A percentile compares a stretch with the other conserved stretches of the same genome.
These are phyloP conservation scores for Biston betularia DNA, from an alignment of 2,888 invertebrate genomes.

Conservation along the genomic window DNA sequence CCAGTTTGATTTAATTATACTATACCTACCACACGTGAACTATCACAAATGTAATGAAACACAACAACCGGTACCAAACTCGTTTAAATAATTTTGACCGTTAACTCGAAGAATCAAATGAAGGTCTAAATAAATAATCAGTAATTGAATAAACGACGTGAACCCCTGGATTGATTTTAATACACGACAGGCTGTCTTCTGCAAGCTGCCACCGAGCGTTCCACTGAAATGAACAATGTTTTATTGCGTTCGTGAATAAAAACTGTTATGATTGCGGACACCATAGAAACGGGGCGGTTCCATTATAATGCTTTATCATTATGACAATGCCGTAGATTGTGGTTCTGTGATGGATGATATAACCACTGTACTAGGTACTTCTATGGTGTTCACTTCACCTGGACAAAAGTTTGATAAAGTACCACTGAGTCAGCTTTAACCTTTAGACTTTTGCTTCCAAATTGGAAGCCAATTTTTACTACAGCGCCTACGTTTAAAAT, in stretches of 20 bases:
- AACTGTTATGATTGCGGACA: slow-evolving; percentile 68
- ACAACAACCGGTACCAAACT: not conserved
- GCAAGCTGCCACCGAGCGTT: slow-evolving; percentile 21
- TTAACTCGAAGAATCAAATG: not conserved
- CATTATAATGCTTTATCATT: slow-evolving; percentile 55
- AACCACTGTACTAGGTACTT: slow-evolving; percentile 7
- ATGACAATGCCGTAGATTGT: slow-evolving; percentile 49
- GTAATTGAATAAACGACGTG: not conserved
- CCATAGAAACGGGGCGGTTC: slow-evolving; percentile 70
- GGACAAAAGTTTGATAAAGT: not conserved
- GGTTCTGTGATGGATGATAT: slow-evolving; percentile 26
- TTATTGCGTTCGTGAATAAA: slow-evolving; percentile 47
- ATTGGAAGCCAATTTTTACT: not conserved
- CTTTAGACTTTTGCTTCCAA: not conserved
- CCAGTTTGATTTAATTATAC: slow-evolving; percentile 78
- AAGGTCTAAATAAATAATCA: not conserved
- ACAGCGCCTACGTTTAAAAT: not conserved
- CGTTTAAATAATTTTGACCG: slow-evolving; percentile 4
- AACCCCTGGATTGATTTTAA: not conserved
- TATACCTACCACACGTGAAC: slow-evolving; percentile 35
- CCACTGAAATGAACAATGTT: slow-evolving; percentile 39
- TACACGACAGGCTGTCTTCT: not conserved
- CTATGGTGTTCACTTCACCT: slow-evolving; percentile 11
- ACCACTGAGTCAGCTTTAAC: not conserved
- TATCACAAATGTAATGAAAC: slow-evolving; percentile 1